Conservation (phyloP, 2,797 vertebrate genomes). For the Lepilemur septentrionalis region DNA sequence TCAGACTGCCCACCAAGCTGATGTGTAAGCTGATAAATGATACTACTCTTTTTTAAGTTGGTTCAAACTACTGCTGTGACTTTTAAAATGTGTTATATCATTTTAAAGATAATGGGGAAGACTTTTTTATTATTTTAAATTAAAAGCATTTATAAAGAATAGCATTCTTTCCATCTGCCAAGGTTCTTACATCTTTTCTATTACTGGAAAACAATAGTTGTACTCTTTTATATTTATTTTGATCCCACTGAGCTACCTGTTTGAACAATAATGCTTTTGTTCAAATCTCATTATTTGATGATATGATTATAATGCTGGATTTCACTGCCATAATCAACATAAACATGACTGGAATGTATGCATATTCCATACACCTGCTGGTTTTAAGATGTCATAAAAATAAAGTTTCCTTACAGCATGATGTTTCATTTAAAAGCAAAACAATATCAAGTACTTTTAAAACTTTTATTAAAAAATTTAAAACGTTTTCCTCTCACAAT, state of each 20-base stretch:
- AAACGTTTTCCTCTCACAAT: neutral
- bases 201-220: constrained; percentile 67
- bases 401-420: neutral
- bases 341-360: constrained; percentile 59
- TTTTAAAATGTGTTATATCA: constrained; percentile 1
- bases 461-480: constrained; percentile 43
- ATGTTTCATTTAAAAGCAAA: constrained; percentile 45
- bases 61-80: neutral
- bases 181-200: constrained; percentile 33
- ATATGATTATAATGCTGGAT: constrained; percentile 66
- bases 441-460: neutral
- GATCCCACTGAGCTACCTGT: constrained; percentile 61
- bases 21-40: neutral
- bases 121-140: constrained; percentile 53
- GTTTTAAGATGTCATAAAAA: constrained; percentile 65
- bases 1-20: neutral
- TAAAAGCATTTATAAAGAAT: constrained; percentile 60
- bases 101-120: constrained; percentile 26
- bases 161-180: constrained; percentile 28
- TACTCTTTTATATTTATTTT: constrained; percentile 56
- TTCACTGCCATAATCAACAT: constrained; percentile 66
- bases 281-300: constrained; percentile 58
- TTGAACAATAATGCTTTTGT: constrained; percentile 46
- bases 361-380: constrained; percentile 12
- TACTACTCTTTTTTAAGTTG: neutral